Evolutionary conservation across 2,113 vertebrate genomes (phyloP), one percentile per base, ranked within the genome.

Genomic region (Nycticryphes semicollaris): DNA sequence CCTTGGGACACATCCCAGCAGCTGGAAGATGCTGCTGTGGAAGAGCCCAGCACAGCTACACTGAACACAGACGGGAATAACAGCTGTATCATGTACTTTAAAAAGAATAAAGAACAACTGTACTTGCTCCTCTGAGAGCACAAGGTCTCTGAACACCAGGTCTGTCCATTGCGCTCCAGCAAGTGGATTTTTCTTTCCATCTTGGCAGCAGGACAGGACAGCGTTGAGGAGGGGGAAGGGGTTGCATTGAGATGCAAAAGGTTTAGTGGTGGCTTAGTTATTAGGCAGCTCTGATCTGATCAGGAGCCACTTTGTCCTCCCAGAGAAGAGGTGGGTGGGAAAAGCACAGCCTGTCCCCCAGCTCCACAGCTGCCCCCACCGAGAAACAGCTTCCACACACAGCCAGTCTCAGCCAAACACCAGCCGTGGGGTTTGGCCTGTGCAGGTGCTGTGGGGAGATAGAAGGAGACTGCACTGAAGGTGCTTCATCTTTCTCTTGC

Each of bases 211-310:
- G 78, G 57, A 89, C 47, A 54, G 78, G 57, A 87, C 57, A 80
- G 63, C 24, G 74, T 18, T 70, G 23, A 35, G 35, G 57, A 75
- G 39, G 67, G 48, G 56, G 62, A 83, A 95, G 30, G 48, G 57
- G 70, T 22, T 72, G 81, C 81, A 75, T 64, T 83, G 83, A 90
- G 89, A 93, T 57, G 75, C 78, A 59, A 66, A 91, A 76, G 66
- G 48, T 84, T 93, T 84, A 79, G n/a, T 30, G 4, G 28, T 23
- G 66, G 89, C 75, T 94, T 85, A 91, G 82, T 69, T 91, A 69
- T 90, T 78, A 79, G 84, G 74, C 84, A 78, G 77, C 57, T 72
- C 87, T 75, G 93, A 93, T 91, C 77, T 73, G 90, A 84, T 73
- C 94, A 68, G 85, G 31, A 89, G 66, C 2, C 79, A 76, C 87